phyloP scores from a whole-genome alignment of 2,113 vertebrate species.

The Sebastes schlegelii region DNA sequence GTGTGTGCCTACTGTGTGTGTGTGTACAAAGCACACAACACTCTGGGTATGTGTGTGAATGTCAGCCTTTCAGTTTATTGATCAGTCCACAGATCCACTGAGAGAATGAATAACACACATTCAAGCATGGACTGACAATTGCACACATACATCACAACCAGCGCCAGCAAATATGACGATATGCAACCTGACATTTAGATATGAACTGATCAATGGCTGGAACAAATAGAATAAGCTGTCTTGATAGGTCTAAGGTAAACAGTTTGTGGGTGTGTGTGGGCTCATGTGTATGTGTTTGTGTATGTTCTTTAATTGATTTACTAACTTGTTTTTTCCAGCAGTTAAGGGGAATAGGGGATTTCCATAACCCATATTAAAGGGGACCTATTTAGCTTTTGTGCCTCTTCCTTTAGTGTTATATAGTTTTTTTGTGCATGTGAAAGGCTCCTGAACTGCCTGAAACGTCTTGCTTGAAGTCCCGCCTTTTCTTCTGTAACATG shows the following conservation, averaged over 20 bases:
- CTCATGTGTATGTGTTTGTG: background rate
- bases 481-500: too few species aligned
- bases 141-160: slow-evolving; percentile 13
- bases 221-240: slow-evolving; percentile 69
- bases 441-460: too few species aligned
- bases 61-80: slow-evolving; percentile 70
- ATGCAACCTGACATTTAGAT: slow-evolving; percentile 77
- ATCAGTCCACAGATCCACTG: slow-evolving; percentile 54
- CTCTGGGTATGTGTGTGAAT: slow-evolving; percentile 7
- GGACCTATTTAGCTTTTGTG: too few species aligned
- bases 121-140: slow-evolving; percentile 13
- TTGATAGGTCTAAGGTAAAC: slow-evolving; percentile 55
- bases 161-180: slow-evolving; percentile 62
- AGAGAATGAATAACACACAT: slow-evolving; percentile 43
- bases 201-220: slow-evolving; percentile 70
- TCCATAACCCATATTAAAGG: slow-evolving; percentile 25
- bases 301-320: slow-evolving; percentile 45
- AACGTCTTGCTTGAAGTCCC: too few species aligned
- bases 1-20: background rate
- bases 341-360: background rate
- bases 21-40: background rate
- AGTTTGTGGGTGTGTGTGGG: slow-evolving; percentile 1
- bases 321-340: slow-evolving; percentile 9
- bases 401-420: too few species aligned
- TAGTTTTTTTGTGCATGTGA: too few species aligned